Evolutionary conservation across 64 coral and sea anemone species (phyloP), one percentile per base, ranked within the genome.

Genomic region (Platygyra sinensis): DNA sequence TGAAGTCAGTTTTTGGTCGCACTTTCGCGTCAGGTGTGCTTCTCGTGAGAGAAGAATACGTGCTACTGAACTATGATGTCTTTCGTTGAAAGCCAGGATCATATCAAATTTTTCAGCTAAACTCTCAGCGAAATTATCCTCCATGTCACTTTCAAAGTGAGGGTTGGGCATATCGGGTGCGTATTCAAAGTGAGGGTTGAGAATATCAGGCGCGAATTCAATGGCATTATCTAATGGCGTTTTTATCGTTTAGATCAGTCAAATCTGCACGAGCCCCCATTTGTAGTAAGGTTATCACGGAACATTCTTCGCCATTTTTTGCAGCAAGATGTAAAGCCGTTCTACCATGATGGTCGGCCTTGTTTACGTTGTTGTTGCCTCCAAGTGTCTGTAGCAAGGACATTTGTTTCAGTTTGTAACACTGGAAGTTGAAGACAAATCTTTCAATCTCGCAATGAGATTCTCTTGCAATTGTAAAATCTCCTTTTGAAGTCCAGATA

Each of bases 281-380:
- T 82, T 10, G 1, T 8, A 72, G 51, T 20, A 60, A 49, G 0
- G 55, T 1, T 16, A 39, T 74, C 24, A 30, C 38, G 60, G 4
- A 30, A 79, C 62, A 88, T n/a, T 81, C 86, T 27, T 80, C 59
- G 10, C 62, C 86, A 65, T 50, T 62, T 82, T 74, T 8, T 12
- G 86, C 86, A 20, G 92, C 92, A 82, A 89, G 17, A 52, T 93
- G 92, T 25, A 93, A 16, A 20, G 71, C 30, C 24, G 33, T 93
- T 61, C 32, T 51, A 13, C 92, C 86, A 22, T 6, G 15, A 17
- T 39, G 19, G 9, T 89, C 79, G 0, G 4, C 20, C 20, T 59
- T 33, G 20, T 93, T 74, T 19, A 88, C 8, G 51, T 62, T 15
- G 2, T 9, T 20, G 22, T 3, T 9, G 29, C 72, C 31, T 61